Conservation (phyloP, 2,797 vertebrate genomes). For the Malurus splendens region DNA sequence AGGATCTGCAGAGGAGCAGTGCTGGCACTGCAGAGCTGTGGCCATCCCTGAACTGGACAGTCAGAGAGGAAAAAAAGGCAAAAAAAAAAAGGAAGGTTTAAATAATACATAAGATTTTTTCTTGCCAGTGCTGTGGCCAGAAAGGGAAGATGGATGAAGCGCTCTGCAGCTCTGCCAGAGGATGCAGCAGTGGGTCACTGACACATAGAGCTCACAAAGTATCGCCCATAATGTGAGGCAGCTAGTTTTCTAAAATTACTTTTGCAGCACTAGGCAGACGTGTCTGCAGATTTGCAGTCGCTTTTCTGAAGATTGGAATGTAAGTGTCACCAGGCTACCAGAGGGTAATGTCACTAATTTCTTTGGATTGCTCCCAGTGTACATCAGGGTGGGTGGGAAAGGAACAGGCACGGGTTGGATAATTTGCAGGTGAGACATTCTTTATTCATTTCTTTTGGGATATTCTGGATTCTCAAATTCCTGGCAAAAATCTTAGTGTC, state of each 20-base stretch:
- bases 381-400: neutral
- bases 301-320: neutral
- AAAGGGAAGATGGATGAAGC: neutral
- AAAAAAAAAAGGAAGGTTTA: neutral
- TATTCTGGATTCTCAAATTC: neutral
- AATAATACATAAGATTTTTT: neutral
- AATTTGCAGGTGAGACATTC: neutral
- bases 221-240: neutral
- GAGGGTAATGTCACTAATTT: slow-evolving; percentile 28
- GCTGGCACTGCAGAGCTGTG: neutral
- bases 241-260: slow-evolving; percentile 21
- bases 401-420: neutral
- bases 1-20: neutral
- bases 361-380: slow-evolving; percentile 18
- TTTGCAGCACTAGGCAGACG: neutral
- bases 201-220: neutral
- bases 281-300: neutral
- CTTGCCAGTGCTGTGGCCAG: neutral
- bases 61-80: neutral
- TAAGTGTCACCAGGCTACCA: neutral
- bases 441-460: neutral
- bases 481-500: neutral
- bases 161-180: neutral
- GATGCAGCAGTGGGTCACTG: slow-evolving; percentile 11
- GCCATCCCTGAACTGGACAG: neutral